Conservation (phyloP, 2,888 invertebrate species). For the Gerosis bhagava region DNA sequence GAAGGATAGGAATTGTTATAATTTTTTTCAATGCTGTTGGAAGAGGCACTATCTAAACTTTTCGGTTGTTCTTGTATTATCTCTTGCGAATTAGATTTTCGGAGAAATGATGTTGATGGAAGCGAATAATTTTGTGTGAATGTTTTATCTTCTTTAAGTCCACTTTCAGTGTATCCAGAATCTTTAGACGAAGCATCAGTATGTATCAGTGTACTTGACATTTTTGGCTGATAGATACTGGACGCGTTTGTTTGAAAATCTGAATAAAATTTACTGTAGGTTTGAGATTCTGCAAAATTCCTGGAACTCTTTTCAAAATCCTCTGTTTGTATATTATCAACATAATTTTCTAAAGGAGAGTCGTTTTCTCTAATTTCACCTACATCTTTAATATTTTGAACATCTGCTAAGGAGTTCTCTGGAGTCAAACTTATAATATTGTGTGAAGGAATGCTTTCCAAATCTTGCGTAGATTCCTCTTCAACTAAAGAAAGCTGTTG, state of each 20-base stretch:
- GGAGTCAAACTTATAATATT: constrained; percentile 57
- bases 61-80: constrained; percentile 57
- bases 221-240: constrained; percentile 48
- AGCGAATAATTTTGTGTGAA: constrained; percentile 56
- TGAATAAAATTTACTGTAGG: constrained; percentile 65
- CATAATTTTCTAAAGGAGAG: not conserved
- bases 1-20: constrained; percentile 48
- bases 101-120: constrained; percentile 52
- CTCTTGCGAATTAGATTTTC: constrained; percentile 47
- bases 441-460: constrained; percentile 68
- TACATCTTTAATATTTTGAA: constrained; percentile 27
- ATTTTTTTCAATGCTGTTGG: constrained; percentile 51
- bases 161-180: constrained; percentile 70
- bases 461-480: constrained; percentile 75
- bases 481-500: constrained; percentile 76
- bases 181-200: constrained; percentile 73
- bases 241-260: constrained; percentile 53
- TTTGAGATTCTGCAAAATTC: constrained; percentile 52
- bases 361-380: constrained; percentile 41
- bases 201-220: constrained; percentile 58
- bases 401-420: constrained; percentile 48
- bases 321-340: constrained; percentile 1
- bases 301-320: constrained; percentile 40
- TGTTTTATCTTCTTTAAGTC: constrained; percentile 57
- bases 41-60: constrained; percentile 61